Percentiles rank a stretch among this genome's conserved stretches.
phyloP scores from a whole-genome alignment of 2,797 vertebrate genomes.

The Sebastes melanostomus region DNA sequence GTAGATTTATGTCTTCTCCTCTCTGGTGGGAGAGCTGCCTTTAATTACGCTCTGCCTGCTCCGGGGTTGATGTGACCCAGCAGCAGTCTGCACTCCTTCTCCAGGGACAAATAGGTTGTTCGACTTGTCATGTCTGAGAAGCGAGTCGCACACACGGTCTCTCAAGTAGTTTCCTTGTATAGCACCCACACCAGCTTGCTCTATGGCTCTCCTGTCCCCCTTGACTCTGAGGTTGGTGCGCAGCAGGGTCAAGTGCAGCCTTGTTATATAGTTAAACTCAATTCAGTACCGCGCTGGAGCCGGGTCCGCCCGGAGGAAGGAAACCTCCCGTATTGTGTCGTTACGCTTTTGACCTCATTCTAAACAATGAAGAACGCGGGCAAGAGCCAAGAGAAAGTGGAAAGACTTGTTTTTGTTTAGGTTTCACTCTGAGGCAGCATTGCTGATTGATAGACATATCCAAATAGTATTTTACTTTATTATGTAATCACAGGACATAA shows the following conservation, averaged over 20 bases:
- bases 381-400: neutral
- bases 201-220: slow-evolving; percentile 18
- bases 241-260: slow-evolving; percentile 43
- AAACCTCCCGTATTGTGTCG: slow-evolving; percentile 54
- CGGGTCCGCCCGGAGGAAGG: slow-evolving; percentile 44
- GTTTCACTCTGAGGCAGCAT: neutral
- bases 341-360: slow-evolving; percentile 31
- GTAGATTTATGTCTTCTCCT: slow-evolving; percentile 73
- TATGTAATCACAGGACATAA: neutral
- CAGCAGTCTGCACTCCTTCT: slow-evolving; percentile 55
- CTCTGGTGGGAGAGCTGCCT: slow-evolving; percentile 64
- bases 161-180: slow-evolving; percentile 45
- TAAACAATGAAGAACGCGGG: slow-evolving; percentile 44
- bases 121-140: slow-evolving; percentile 65
- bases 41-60: slow-evolving; percentile 72
- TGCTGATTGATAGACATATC: neutral
- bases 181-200: slow-evolving; percentile 20
- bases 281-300: neutral
- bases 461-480: neutral
- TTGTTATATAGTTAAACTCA: slow-evolving; percentile 42
- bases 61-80: slow-evolving; percentile 83
- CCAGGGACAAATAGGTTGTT: slow-evolving; percentile 71
- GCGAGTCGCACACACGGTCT: slow-evolving; percentile 41
- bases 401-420: neutral
- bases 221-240: slow-evolving; percentile 32